Base-by-base conservation (phyloP, 2,797 vertebrate species). In the Sebastolobus alascanus region DNA sequence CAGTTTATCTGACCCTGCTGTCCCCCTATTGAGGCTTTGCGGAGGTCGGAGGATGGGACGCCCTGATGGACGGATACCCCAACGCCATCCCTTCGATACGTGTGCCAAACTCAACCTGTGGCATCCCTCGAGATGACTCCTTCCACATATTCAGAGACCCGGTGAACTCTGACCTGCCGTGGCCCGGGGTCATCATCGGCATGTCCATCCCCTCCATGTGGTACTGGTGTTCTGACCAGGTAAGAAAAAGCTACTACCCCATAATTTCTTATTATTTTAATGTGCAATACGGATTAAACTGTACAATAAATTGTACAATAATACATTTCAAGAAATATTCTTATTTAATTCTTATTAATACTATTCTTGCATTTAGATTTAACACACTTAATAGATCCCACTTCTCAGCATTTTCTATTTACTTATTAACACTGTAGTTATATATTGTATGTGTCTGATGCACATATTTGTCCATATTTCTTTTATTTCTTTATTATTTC, bases 171-270 rank as follows among this genome's bases (percentile, higher is more conserved):
- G 98, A 99, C 86, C 95, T 99, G 27, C 99, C 99, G 0, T 99
- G 99, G 98, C 99, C 99, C 0, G 99, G 98, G 1, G 93, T 98
- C 25, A 46, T 99, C 74, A 82, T 99, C 35, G 98, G 99, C 87
- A 98, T 99, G 98, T 96, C 97, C 69, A 75, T 99, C 65, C 98
- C 98, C 0, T 98, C 98, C 43, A 96, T 99, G 87, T 99, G 99
- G 98, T 99, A 99, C 93, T 99, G 99, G 99, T 99, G 99, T 79
- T 98, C 98, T 0, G 99, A 99, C 63, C 99, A 99, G 97, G 99
- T 99, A 71, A 25, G 25, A 25, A 25, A 25, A 25, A 43, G 40
- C 40, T 43, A 43, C 40, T 43, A 43, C 40, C 40, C 2, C 40
- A 43, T 43, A 43, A 43, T 43, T 43, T 43, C 40, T 43, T 43